Conservation (phyloP, 2,888 invertebrate genomes). For the Phortica magna region DNA sequence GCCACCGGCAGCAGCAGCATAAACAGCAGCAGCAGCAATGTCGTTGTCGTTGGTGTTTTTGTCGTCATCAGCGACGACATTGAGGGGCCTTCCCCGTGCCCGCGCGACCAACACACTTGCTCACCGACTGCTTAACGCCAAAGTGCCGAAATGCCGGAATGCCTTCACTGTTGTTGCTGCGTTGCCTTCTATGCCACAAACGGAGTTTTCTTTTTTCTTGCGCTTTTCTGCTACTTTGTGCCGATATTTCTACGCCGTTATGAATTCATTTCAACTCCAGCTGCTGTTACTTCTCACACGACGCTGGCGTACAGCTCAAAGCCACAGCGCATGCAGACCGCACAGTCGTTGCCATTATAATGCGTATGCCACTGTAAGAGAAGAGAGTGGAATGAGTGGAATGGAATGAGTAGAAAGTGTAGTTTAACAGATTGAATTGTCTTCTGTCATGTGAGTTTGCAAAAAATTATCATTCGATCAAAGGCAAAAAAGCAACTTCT, state of each 20-base stretch:
- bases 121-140: conserved; percentile 45
- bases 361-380: background rate
- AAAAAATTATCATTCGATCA: background rate
- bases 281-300: conserved; percentile 53
- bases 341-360: background rate
- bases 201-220: conserved; percentile 46
- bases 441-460: conserved; percentile 72
- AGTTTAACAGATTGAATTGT: conserved; percentile 59
- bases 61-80: conserved; percentile 64
- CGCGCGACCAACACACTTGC: conserved; percentile 27
- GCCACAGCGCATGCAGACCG: too few species aligned
- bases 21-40: conserved; percentile 51
- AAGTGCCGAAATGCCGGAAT: background rate
- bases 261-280: conserved; percentile 62
- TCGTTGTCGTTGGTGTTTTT: conserved; percentile 53
- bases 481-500: background rate
- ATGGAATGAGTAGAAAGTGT: too few species aligned
- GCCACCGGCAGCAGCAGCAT: conserved; percentile 44
- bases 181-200: background rate
- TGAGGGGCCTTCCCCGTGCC: conserved; percentile 57
- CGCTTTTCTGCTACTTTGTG: conserved; percentile 37
- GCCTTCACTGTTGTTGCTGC: background rate
- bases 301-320: conserved; percentile 4
- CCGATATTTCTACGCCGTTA: conserved; percentile 22
- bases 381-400: background rate